Conservation (phyloP, 2,797 vertebrate genomes). For the Gobio occitaniae region DNA sequence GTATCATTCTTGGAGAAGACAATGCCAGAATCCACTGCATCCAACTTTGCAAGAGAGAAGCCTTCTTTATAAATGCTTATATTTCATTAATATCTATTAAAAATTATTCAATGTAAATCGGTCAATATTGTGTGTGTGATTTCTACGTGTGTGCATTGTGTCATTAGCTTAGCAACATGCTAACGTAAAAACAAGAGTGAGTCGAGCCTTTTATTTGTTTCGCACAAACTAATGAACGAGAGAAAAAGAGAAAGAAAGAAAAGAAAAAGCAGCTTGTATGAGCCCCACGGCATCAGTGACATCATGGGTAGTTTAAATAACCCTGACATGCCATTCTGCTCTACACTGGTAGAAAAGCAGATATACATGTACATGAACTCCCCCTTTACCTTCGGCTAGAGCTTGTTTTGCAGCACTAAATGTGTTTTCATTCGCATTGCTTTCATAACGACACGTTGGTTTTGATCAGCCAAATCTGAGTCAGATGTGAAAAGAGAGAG, state of each 20-base stretch:
- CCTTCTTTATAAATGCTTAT: background rate
- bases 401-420: conserved; percentile 69
- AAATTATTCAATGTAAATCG: too few relatives aligned
- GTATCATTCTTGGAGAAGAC: background rate
- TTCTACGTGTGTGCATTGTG: background rate
- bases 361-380: conserved; percentile 50
- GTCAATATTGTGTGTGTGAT: background rate
- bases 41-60: background rate
- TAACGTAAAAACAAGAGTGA: background rate
- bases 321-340: conserved; percentile 27
- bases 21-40: background rate
- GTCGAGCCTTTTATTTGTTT: background rate
- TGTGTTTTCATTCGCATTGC: conserved; percentile 72
- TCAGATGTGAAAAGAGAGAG: conserved; percentile 69
- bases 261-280: background rate
- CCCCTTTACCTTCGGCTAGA: conserved; percentile 64
- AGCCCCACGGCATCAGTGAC: background rate
- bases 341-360: conserved; percentile 11
- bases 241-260: background rate
- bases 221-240: background rate
- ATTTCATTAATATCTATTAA: background rate
- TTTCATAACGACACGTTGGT: conserved; percentile 75
- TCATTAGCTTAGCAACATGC: background rate
- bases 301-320: conserved; percentile 24
- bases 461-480: conserved; percentile 78